These are phyloP conservation scores for Argyresthia goedartella DNA, from an alignment of 2,888 invertebrate genomes.

Conservation along the genomic window DNA sequence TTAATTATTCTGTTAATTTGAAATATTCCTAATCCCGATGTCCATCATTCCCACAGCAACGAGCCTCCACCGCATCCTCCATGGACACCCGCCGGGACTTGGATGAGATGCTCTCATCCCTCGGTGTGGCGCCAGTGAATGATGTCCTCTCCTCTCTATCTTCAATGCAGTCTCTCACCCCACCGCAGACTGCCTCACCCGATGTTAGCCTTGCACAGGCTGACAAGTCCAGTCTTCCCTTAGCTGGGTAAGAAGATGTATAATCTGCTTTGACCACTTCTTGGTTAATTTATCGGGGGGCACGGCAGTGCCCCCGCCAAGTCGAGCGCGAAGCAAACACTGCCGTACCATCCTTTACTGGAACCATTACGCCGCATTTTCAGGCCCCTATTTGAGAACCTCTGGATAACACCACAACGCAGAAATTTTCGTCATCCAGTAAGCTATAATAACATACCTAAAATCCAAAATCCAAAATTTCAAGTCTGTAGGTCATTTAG, in stretches of 20 bases:
- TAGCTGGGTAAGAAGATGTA: slow-evolving; percentile 38
- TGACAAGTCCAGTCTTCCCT: slow-evolving; percentile 65
- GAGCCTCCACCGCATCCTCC: slow-evolving; percentile 64
- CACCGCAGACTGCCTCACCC: slow-evolving; percentile 85
- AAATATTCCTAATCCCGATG: background rate
- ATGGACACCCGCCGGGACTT: slow-evolving; percentile 74
- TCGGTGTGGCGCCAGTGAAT: slow-evolving; percentile 90
- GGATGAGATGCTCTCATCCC: slow-evolving; percentile 88
- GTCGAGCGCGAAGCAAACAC: too few species aligned
- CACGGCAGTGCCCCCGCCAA: too few species aligned
- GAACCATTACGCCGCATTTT: too few species aligned
- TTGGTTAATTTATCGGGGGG: too few species aligned
- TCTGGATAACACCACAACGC: too few species aligned
- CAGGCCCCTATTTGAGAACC: too few species aligned
- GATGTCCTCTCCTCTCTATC: slow-evolving; percentile 88
- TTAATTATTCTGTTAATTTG: background rate
- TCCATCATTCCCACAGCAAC: slow-evolving; percentile 30
- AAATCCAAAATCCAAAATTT: too few species aligned
- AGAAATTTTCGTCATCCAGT: too few species aligned
- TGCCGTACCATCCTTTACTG: too few species aligned
- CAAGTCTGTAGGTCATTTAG: too few species aligned
- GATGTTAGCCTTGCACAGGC: slow-evolving; percentile 82
- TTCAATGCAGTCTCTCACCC: slow-evolving; percentile 83
- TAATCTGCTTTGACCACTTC: background rate
- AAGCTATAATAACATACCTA: too few species aligned